Base-by-base conservation (phyloP, 2,113 vertebrate genomes). In the Steatornis caripensis region DNA sequence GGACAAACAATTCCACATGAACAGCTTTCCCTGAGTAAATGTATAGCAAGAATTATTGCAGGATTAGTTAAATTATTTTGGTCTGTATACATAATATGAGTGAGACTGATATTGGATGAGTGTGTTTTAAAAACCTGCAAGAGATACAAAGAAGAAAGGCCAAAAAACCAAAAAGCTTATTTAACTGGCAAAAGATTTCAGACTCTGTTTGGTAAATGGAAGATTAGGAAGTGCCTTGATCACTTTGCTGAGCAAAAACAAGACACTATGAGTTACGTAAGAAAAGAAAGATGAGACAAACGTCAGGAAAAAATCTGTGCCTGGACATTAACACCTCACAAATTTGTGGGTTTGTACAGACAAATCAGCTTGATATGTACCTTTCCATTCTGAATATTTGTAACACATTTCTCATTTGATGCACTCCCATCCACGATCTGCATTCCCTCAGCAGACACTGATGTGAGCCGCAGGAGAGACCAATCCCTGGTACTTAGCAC, bases 31-130 rank as follows among this genome's bases (percentile, higher is more conserved):
- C 12, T 36, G 37, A 32, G 10, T 64, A 55, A 70, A 43, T 15
- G 13, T 19, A 51, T 10, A 65, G 20, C 23, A 74, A 78, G 79
- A 48, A 37, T 10, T 60, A 65, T 36, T 78, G 15, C 10, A 36
- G 21, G 9, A 32, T n/a, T 39, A 51, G 45, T 51, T 43, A 15
- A 39, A 43, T 62, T 30, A n/a, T 30, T 87, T 64, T 53, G 37
- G 11, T 30, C 37, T 1, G 0, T 37, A n/a, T 8, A 19, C 7
- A 30, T 34, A 19, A 34, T 30, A 30, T 11, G 14, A 2, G 13
- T 39, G 17, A 77, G 49, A 37, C 4, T 48, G 26, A 60, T 27
- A 27, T 36, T 45, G 23, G 29, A 58, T 57, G 4, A 24, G 2
- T 29, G 11, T 24, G 8, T 32, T 65, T 74, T 24, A 14, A 55